Evolutionary conservation across 1,140 invertebrate genomes (phyloP).

Genomic region (Oryctes rhinoceros): DNA sequence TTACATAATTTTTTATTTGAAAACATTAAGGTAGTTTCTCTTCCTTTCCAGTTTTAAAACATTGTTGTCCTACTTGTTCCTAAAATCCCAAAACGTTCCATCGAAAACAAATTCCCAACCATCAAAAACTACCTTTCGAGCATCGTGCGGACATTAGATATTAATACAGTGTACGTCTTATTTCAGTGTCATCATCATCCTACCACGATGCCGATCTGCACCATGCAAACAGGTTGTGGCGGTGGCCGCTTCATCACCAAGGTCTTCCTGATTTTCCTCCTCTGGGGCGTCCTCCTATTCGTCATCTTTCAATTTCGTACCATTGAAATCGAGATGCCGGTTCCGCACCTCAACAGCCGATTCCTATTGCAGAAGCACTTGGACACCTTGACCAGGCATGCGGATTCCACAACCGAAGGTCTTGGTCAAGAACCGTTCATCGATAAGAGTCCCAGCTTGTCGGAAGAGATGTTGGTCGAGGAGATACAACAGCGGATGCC

Average conservation of each 20-base stretch:
- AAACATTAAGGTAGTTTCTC: too few relatives aligned
- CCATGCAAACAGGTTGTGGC: not conserved
- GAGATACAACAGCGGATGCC: constrained; percentile 80
- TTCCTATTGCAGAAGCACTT: constrained; percentile 58
- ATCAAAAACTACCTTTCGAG: too few relatives aligned
- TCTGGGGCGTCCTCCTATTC: constrained; percentile 64
- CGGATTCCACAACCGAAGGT: constrained; percentile 53
- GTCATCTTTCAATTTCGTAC: constrained; percentile 59
- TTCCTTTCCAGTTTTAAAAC: too few relatives aligned
- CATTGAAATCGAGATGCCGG: constrained; percentile 60
- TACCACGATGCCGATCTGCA: not conserved
- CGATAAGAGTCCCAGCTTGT: constrained; percentile 71
- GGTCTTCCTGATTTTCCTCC: constrained; percentile 61
- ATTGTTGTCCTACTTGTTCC: too few relatives aligned
- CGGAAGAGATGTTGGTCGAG: constrained; percentile 79
- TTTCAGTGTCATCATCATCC: constrained; percentile 20
- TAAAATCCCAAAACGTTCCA: too few relatives aligned
- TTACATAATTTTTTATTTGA: too few relatives aligned
- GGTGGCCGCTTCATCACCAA: constrained; percentile 64
- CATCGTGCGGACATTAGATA: not conserved
- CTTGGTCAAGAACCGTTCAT: constrained; percentile 67
- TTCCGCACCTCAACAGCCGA: constrained; percentile 59
- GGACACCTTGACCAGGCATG: constrained; percentile 56
- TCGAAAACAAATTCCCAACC: too few relatives aligned
- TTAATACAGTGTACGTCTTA: not conserved